These are phyloP conservation scores for Pheucticus melanocephalus DNA, from an alignment of 2,113 vertebrate genomes.

Conservation along the genomic window DNA sequence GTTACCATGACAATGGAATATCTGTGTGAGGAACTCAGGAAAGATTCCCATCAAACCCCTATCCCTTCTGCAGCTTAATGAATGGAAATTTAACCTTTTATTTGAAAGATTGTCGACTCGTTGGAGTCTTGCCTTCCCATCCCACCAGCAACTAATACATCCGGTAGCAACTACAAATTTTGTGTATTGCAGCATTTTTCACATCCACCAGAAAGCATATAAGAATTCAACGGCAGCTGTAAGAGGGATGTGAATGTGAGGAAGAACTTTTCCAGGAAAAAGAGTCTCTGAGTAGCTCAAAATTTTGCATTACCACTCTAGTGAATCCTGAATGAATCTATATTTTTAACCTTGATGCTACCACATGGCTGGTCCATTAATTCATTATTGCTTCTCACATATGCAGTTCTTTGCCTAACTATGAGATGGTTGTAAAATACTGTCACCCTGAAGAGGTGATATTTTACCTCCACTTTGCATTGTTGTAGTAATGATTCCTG, in stretches of 20 bases:
- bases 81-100: not conserved
- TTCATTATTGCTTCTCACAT: slow-evolving; percentile 11
- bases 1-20: slow-evolving; percentile 54
- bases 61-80: not conserved
- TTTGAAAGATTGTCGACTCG: not conserved
- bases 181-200: not conserved
- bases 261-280: not conserved
- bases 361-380: not conserved
- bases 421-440: not conserved
- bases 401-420: not conserved
- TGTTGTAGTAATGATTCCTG: not conserved
- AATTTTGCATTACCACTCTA: not conserved
- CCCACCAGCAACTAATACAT: not conserved
- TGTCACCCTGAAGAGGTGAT: not conserved
- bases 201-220: not conserved
- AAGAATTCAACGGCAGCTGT: not conserved
- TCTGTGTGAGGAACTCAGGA: not conserved
- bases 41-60: not conserved
- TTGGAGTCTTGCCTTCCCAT: not conserved
- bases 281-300: not conserved
- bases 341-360: not conserved
- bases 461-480: not conserved
- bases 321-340: not conserved
- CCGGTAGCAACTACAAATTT: not conserved
- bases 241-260: not conserved